These are phyloP conservation scores for Sminthurides bifidus DNA, from an alignment of 1,140 invertebrate species.

Conservation along the genomic window DNA sequence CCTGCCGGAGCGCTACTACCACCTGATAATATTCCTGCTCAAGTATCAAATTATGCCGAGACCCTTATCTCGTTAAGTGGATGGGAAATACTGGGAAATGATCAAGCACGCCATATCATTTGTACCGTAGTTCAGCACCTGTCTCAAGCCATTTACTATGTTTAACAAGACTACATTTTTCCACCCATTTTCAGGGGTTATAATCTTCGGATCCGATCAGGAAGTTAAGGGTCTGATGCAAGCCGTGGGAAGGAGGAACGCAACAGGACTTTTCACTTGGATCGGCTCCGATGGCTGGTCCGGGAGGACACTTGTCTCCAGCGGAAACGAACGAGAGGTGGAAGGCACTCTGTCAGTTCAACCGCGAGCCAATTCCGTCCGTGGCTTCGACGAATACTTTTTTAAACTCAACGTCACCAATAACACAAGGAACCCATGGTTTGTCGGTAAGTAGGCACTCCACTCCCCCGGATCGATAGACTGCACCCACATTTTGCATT, in stretches of 20 bases:
- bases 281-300: slow-evolving; percentile 91
- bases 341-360: slow-evolving; percentile 71
- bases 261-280: slow-evolving; percentile 84
- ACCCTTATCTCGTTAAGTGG: too few species aligned
- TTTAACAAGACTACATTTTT: background rate
- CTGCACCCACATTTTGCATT: too few species aligned
- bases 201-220: slow-evolving; percentile 91
- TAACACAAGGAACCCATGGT: slow-evolving; percentile 84
- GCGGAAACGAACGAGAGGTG: slow-evolving; percentile 69
- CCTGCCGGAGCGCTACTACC: too few species aligned
- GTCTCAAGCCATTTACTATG: too few species aligned
- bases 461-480: too few species aligned
- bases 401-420: slow-evolving; percentile 68
- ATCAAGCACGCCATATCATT: too few species aligned
- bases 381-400: slow-evolving; percentile 80
- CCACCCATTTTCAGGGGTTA: slow-evolving; percentile 56
- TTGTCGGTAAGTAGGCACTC: slow-evolving; percentile 69
- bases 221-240: slow-evolving; percentile 89
- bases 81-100: too few species aligned
- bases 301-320: slow-evolving; percentile 69
- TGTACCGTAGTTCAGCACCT: too few species aligned
- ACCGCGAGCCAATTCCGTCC: slow-evolving; percentile 73
- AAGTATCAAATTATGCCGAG: too few species aligned
- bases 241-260: slow-evolving; percentile 70
- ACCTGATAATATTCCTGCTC: too few species aligned